These are phyloP conservation scores for Gasterosteus aculeatus DNA, from an alignment of 2,113 vertebrate species.

Conservation along the genomic window DNA sequence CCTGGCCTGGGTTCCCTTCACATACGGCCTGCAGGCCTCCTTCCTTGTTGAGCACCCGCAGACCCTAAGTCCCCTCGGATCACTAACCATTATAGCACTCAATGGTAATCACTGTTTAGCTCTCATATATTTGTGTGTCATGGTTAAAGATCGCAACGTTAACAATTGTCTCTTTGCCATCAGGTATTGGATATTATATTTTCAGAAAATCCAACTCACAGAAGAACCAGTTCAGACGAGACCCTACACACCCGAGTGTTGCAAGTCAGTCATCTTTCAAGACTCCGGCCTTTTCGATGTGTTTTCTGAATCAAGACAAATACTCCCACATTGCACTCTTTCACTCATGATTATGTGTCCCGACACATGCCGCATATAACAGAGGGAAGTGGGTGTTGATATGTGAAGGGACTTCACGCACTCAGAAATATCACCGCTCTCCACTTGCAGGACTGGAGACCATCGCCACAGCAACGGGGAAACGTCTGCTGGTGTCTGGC, in stretches of 20 bases:
- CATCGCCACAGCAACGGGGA: slow-evolving; percentile 89
- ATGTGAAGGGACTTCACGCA: neutral
- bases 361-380: neutral
- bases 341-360: neutral
- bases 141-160: neutral
- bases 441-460: slow-evolving; percentile 84
- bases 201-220: slow-evolving; percentile 92
- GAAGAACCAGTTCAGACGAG: slow-evolving; percentile 90
- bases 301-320: slow-evolving; percentile 1
- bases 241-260: slow-evolving; percentile 86
- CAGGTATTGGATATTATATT: slow-evolving; percentile 88
- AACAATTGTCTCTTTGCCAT: slow-evolving; percentile 8
- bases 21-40: slow-evolving; percentile 88
- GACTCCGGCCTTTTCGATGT: neutral
- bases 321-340: neutral
- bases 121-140: neutral
- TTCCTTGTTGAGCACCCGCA: slow-evolving; percentile 89
- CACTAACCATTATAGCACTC: slow-evolving; percentile 78
- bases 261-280: slow-evolving; percentile 74
- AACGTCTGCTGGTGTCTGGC: slow-evolving; percentile 87
- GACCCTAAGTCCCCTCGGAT: slow-evolving; percentile 69
- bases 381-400: neutral
- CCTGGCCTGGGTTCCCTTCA: slow-evolving; percentile 91
- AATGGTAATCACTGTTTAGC: slow-evolving; percentile 79
- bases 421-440: slow-evolving; percentile 1